Evolutionary conservation across 2,113 vertebrate species (phyloP), one percentile per base, ranked within the genome.

Genomic region (Scatophagus argus): DNA sequence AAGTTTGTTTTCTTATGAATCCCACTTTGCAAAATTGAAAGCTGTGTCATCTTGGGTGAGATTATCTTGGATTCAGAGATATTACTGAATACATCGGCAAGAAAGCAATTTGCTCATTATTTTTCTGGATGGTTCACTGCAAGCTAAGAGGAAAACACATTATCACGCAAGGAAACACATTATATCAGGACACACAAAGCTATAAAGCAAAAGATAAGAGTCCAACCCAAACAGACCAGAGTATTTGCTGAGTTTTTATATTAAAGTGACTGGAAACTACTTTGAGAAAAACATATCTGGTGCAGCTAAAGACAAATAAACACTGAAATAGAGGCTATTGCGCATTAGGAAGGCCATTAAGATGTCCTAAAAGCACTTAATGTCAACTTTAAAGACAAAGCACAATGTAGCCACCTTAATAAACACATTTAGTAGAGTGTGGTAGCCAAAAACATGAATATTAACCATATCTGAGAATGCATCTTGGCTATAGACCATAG

Each of bases 121-220:
- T 83, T 87, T 59, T 90, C 4, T 5, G 21, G 39, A 41, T 54
- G 77, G 52, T 77, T 90, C 49, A 38, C 54, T 60, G 59, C 36
- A 13, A 77, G 17, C 65, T 74, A 43, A 75, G 72, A 86, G 59
- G 52, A 79, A 84, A 85, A 74, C 70, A 55, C 60, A 81, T 81
- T 68, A 80, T 77, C 74, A 44, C 75, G 52, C 56, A 80, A 72
- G 75, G 59, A 78, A 83, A 79, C 75, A 84, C 69, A 81, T 87
- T 81, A 81, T 68, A 60, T 62, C 44, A 31, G 16, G 46, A 77
- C 59, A 63, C 54, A 70, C 52, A 75, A 34, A 69, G 70, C 68
- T 41, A 60, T 74, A 55, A 73, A 68, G 46, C 68, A 58, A 58
- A 59, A 71, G 54, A 87, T 31, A 60, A 70, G 54, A 34, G 61